Percentiles rank a stretch among this genome's conserved stretches.
Conservation (phyloP, 2,113 vertebrate species). For the Onychostoma macrolepis region DNA sequence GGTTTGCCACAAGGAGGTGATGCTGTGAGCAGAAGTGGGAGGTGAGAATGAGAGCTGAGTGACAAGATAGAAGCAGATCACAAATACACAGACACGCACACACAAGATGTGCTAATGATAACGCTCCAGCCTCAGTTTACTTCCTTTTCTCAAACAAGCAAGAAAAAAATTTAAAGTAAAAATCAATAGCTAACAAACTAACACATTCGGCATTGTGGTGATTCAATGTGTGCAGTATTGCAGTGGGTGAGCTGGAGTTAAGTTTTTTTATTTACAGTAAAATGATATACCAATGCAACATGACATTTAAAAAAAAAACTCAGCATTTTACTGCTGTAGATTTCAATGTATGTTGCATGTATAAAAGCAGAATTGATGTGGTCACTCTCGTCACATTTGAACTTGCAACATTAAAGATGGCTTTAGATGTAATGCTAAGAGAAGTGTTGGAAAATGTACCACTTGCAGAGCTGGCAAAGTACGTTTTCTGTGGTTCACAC, state of each 20-base stretch:
- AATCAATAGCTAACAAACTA: neutral
- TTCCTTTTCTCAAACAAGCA: constrained; percentile 15
- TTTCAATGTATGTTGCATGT: neutral
- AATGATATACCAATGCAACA: neutral
- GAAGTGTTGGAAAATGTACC: neutral
- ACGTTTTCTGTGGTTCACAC: neutral
- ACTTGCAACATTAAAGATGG: neutral
- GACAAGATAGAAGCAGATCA: constrained; percentile 64
- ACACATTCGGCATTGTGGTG: neutral
- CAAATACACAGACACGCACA: constrained; percentile 50
- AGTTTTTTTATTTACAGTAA: neutral
- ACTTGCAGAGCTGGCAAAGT: neutral
- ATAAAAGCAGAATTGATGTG: neutral
- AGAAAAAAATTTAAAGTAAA: neutral
- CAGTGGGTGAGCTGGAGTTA: neutral
- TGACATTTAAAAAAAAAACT: neutral
- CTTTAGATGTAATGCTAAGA: neutral
- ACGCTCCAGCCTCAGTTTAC: constrained; percentile 13
- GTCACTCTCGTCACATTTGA: neutral
- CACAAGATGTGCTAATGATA: constrained; percentile 40
- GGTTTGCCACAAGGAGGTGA: constrained; percentile 58
- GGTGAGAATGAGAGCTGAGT: constrained; percentile 65
- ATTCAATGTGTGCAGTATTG: neutral
- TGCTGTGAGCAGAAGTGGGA: constrained; percentile 67
- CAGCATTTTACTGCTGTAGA: neutral